Base-by-base conservation (phyloP, 2,797 vertebrate species). In the Melanotaenia parkinsoni region DNA sequence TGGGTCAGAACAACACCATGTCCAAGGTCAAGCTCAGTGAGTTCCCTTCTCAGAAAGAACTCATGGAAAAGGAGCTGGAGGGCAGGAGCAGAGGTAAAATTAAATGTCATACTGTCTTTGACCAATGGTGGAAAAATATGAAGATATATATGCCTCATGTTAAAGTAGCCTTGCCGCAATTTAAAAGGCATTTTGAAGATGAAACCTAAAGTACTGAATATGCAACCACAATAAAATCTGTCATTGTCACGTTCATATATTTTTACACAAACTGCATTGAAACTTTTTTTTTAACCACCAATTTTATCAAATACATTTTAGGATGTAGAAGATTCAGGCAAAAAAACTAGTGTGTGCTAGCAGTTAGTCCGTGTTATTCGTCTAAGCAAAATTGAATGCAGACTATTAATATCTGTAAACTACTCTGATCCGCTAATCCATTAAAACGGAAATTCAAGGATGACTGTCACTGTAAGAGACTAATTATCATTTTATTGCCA, bases 61-160 rank as follows among this genome's bases (percentile, higher is more conserved):
- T 97, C 65, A 93, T 95, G 91, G 97, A 97, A 85, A 98, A 97
- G 86, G 97, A 98, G 68, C 83, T 96, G 92, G 97, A 98, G 81
- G 91, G 94, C 0, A 93, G 95, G 74, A 96, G 94, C 88, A 94
- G 96, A 94, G 97, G 97, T 98, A 93, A 60, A 47, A 56, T 50
- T 43, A 20, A 18, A 22, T 65, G n/a, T 38, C 58, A 14, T 28
- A 24, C 43, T 63, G 9, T 5, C 47, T 69, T 74, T 24, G 35
- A 50, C 11, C 47, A 51, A 22, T 26, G 9, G 51, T 26, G 4
- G 51, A 54, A 26, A 54, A 54, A 13, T 28, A 54, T 54, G 24
- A 6, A 54, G 11, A 54, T 28, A 13, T 54, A 54, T 54, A 14
- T 53, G 10, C 22, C 0, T 22, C 24, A 13, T 53, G 22, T 54